phyloP scores from a whole-genome alignment of 2,888 invertebrate genomes.

The Synanthedon formicaeformis region DNA sequence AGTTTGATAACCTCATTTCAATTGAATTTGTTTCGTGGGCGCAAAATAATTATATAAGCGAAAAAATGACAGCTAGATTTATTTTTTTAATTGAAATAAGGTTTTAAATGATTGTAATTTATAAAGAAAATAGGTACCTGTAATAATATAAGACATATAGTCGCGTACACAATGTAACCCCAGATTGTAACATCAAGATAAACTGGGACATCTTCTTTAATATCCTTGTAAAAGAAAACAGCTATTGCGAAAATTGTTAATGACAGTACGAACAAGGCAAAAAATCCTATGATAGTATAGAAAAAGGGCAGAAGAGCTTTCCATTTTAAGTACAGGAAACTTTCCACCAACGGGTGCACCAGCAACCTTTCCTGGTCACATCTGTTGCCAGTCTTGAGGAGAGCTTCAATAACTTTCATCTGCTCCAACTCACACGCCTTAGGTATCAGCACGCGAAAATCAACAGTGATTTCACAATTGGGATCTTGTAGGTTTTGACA shows the following conservation, averaged over 20 bases:
- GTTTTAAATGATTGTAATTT: too few relatives aligned
- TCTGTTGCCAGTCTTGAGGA: conserved; percentile 65
- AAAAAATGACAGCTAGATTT: too few relatives aligned
- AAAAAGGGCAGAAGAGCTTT: conserved; percentile 65
- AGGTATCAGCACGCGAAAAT: conserved; percentile 62
- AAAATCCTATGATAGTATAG: conserved; percentile 59
- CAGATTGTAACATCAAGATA: conserved; percentile 39
- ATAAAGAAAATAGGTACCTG: conserved; percentile 18
- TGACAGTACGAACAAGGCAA: conserved; percentile 57
- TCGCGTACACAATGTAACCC: conserved; percentile 44
- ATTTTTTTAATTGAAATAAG: too few relatives aligned
- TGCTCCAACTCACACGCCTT: conserved; percentile 55
- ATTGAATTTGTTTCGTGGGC: too few relatives aligned
- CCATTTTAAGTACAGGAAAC: conserved; percentile 71
- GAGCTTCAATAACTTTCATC: conserved; percentile 67
- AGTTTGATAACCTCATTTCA: too few relatives aligned
- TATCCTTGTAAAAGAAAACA: conserved; percentile 58
- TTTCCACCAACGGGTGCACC: conserved; percentile 69
- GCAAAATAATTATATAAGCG: too few relatives aligned
- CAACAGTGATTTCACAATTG: conserved; percentile 57
- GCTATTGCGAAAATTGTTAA: conserved; percentile 59
- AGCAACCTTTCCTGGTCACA: conserved; percentile 55
- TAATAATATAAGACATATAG: conserved; percentile 42
- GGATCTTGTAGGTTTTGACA: conserved; percentile 44
- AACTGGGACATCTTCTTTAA: conserved; percentile 25